Evolutionary conservation across 2,797 vertebrate genomes (phyloP), one percentile per base, ranked within the genome.

Genomic region (Chiroxiphia lanceolata): DNA sequence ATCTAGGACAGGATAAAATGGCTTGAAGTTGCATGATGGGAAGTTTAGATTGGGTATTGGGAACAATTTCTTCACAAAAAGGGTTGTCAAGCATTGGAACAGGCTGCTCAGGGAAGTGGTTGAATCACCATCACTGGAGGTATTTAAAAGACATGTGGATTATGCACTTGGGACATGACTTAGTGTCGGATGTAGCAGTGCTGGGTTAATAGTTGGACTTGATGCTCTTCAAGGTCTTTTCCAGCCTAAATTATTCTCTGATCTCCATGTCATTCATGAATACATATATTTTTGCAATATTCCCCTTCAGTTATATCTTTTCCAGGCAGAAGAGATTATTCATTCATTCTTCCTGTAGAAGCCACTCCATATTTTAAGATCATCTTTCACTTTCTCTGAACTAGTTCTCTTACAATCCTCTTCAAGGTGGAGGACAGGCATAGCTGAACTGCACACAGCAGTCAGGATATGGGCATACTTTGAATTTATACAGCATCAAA

Each of bases 161-260:
- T 23, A 36, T 31, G 26, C 22, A 44, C 13, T 0, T 56, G 26
- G 34, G 23, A 21, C 13, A 27, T 20, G 23, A 31, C 25, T 76
- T 56, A 63, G 6, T 25, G 42, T 20, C 42, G 15, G 13, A 48
- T 63, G 13, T 15, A 26, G 21, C 40, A 68, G 25, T 40, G 25
- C 31, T 60, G 47, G 17, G 7, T 53, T 75, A 40, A 22, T 68
- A 53, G 25, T 40, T 47, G 40, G 25, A 47, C 61, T 47, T 26
- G 21, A 53, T 0, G 3, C 5, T 42, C 54, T 27, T 54, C 0
- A 0, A 61, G 26, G 18, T 47, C 31, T 61, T 75, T 68, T 75
- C 54, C 48, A 42, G 18, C 2, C 56, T 12, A 38, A 63, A 83
- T 36, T 4, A 27, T 63, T 33, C 33, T 36, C 18, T 61, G 18